Conservation (phyloP, 1,140 invertebrate genomes). For the Wasmannia auropunctata region DNA sequence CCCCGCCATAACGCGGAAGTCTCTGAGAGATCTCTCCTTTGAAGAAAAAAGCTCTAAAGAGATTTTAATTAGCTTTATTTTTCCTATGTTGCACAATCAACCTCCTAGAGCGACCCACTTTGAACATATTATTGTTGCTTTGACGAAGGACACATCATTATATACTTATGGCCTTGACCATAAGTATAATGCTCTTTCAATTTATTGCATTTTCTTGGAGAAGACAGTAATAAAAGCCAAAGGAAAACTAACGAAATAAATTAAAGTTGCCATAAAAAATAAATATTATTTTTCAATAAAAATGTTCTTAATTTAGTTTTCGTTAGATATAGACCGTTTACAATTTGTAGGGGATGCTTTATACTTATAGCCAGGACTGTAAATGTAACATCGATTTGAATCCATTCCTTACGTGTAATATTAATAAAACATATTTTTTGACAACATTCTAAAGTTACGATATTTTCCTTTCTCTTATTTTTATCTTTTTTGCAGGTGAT, state of each 20-base stretch:
- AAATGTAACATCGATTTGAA: neutral
- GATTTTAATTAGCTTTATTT: neutral
- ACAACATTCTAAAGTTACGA: neutral
- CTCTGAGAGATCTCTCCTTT: neutral
- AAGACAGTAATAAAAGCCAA: too few relatives aligned
- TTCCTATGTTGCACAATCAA: neutral
- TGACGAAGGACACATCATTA: neutral
- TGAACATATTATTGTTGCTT: neutral
- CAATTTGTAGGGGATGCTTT: too few relatives aligned
- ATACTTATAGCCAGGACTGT: too few relatives aligned
- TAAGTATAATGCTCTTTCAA: too few relatives aligned
- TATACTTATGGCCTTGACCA: too few relatives aligned
- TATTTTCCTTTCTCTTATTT: neutral
- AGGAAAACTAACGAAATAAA: too few relatives aligned
- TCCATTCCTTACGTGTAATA: neutral
- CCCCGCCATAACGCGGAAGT: neutral
- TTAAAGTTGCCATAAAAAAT: too few relatives aligned
- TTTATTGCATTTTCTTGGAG: too few relatives aligned
- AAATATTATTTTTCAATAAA: too few relatives aligned
- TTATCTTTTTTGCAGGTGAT: conserved; percentile 57
- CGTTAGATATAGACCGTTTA: too few relatives aligned
- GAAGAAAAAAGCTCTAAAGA: neutral
- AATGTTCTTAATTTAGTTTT: too few relatives aligned
- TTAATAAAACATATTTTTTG: neutral
- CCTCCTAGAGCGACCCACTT: neutral